Evolutionary conservation across 2,888 invertebrate species (phyloP).

Genomic region (Osmoderma eremita): DNA sequence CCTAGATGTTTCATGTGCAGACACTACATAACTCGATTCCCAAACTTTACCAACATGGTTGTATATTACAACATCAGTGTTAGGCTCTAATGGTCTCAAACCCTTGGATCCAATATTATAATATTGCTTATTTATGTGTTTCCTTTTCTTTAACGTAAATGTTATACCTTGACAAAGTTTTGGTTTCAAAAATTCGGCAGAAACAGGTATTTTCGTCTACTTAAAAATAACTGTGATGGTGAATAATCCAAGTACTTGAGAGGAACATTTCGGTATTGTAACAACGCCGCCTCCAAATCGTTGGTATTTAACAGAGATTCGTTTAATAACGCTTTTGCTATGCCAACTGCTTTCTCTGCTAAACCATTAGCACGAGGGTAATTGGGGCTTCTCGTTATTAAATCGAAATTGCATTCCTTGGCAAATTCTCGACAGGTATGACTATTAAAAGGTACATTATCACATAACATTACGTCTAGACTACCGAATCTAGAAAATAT

Average conservation of each 20-base stretch:
- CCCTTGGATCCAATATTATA: constrained; percentile 2
- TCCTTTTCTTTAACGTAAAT: no score
- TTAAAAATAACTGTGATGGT: constrained; percentile 1
- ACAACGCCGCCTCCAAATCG: constrained; percentile 1
- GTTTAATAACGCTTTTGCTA: background rate
- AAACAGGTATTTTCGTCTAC: background rate
- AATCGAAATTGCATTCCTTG: background rate
- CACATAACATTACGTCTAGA: no score
- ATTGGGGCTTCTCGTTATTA: constrained; percentile 11
- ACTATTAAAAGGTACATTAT: no score
- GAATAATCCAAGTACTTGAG: background rate
- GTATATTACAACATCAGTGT: background rate
- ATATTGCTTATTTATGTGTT: background rate
- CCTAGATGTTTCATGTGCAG: background rate
- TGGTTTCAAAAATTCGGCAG: no score
- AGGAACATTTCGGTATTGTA: constrained; percentile 6
- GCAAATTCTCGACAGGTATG: no score
- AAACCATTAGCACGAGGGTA: constrained; percentile 14
- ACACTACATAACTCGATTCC: background rate
- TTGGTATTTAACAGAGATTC: background rate
- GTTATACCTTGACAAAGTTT: no score
- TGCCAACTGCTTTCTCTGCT: constrained; percentile 7
- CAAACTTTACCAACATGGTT: background rate
- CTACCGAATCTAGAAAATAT: no score
- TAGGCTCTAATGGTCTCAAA: background rate